phyloP scores from a whole-genome alignment of 2,797 vertebrate genomes.

The Meriones psammophilus region DNA sequence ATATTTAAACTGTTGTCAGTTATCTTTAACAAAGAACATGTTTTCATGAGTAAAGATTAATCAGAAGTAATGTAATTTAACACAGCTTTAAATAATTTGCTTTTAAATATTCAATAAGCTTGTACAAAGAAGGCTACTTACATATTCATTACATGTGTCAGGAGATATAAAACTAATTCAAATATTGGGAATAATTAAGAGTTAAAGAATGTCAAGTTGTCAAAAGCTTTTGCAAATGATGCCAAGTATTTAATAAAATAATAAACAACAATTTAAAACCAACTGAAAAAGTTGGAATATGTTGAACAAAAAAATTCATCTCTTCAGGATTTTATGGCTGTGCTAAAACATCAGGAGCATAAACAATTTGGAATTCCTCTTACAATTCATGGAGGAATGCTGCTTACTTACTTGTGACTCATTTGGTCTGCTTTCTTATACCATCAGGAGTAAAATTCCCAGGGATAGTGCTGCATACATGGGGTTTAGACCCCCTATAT shows the following conservation, averaged over 20 bases:
- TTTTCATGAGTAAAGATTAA: slow-evolving; percentile 18
- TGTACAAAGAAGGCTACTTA: not conserved
- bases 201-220: not conserved
- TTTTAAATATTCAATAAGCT: not conserved
- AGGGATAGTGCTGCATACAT: not conserved
- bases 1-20: slow-evolving; percentile 12
- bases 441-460: not conserved
- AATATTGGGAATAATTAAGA: slow-evolving; percentile 8
- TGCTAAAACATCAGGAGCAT: not conserved
- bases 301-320: not conserved
- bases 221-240: not conserved
- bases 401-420: not conserved
- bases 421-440: not conserved
- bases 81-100: not conserved
- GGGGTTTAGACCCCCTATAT: too few relatives aligned
- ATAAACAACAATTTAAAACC: slow-evolving; percentile 1
- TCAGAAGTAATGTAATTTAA: slow-evolving; percentile 28
- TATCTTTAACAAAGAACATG: not conserved
- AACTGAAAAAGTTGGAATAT: not conserved
- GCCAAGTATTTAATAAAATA: not conserved
- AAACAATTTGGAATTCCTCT: not conserved
- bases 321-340: not conserved
- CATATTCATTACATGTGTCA: not conserved
- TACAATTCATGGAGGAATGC: not conserved
- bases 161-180: not conserved